These are phyloP conservation scores for Meleagris gallopavo DNA, from an alignment of 2,113 vertebrate genomes.

Conservation along the genomic window DNA sequence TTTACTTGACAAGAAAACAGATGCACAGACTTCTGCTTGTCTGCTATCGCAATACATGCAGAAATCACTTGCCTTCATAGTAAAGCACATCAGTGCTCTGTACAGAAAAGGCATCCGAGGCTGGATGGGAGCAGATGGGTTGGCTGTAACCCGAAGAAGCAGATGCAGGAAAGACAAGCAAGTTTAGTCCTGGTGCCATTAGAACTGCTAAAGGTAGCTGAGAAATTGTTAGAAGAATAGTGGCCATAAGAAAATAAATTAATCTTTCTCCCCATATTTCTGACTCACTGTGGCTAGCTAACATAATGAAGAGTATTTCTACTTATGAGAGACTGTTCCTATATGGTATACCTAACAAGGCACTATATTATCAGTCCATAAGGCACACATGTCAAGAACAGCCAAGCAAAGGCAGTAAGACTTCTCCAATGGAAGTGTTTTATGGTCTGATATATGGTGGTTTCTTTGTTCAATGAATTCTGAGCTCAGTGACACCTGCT, in stretches of 20 bases:
- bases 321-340: not conserved
- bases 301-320: not conserved
- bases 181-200: not conserved
- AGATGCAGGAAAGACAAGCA: not conserved
- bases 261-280: not conserved
- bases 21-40: not conserved
- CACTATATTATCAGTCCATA: not conserved
- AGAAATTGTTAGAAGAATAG: not conserved
- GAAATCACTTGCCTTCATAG: not conserved
- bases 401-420: not conserved
- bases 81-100: not conserved
- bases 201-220: not conserved
- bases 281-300: not conserved
- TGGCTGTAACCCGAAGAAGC: not conserved
- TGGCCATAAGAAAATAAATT: not conserved
- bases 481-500: not conserved
- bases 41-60: fast-evolving
- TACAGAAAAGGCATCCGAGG: not conserved
- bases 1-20: not conserved
- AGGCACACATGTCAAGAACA: not conserved
- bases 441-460: not conserved
- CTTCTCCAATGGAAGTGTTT: not conserved
- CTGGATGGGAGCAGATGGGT: not conserved
- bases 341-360: not conserved
- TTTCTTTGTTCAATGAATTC: not conserved